Evolutionary conservation across 2,113 vertebrate genomes (phyloP).

Genomic region (Clinocottus analis): DNA sequence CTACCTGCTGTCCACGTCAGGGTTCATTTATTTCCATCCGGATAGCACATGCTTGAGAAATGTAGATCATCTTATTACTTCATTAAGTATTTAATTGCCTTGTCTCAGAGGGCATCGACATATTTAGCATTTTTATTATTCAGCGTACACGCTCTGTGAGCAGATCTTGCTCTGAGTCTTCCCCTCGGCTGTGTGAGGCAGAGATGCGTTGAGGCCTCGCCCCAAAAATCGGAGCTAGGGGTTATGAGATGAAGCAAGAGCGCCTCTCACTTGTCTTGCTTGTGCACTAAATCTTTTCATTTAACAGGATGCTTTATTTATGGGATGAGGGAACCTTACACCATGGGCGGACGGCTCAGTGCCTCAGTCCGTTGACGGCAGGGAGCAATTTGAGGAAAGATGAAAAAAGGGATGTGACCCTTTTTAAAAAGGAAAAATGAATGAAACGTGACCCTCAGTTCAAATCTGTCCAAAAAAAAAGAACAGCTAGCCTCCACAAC

Average conservation of each 20-base stretch:
- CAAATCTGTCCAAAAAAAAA: conserved; percentile 16
- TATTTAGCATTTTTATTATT: conserved; percentile 63
- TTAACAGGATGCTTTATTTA: conserved; percentile 67
- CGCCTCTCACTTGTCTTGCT: conserved; percentile 37
- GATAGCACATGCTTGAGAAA: conserved; percentile 31
- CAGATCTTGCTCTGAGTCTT: conserved; percentile 40
- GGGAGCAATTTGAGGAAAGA: conserved; percentile 47
- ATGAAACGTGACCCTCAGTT: conserved; percentile 26
- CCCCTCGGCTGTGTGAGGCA: conserved; percentile 13
- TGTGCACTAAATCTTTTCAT: conserved; percentile 53
- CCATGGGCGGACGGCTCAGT: conserved; percentile 35
- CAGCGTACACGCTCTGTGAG: conserved; percentile 27
- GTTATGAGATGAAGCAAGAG: conserved; percentile 44
- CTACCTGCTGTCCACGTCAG: conserved; percentile 4
- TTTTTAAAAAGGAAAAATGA: conserved; percentile 26
- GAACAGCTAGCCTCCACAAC: conserved; percentile 18
- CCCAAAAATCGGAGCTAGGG: conserved; percentile 56
- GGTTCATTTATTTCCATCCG: conserved; percentile 31
- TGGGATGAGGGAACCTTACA: conserved; percentile 49
- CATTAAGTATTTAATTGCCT: conserved; percentile 50
- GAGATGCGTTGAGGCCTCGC: conserved; percentile 37
- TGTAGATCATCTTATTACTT: conserved; percentile 54
- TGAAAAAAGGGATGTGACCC: conserved; percentile 44
- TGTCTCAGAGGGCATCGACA: conserved; percentile 39
- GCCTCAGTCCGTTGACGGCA: conserved; percentile 27